Base-by-base conservation (phyloP, 2,888 invertebrate genomes). In the Gymnosoma rotundatum region DNA sequence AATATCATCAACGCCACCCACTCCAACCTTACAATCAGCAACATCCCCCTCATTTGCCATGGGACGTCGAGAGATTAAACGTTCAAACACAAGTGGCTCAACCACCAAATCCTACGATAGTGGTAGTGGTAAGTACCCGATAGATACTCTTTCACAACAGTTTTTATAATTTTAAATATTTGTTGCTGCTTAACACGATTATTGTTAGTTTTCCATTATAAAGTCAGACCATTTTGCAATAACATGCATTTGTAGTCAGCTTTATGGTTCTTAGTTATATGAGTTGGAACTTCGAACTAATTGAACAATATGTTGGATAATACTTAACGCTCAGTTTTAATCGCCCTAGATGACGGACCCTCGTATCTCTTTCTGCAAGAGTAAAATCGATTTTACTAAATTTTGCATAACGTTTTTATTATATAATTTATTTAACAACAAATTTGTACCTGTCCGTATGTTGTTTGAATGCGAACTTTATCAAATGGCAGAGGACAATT, bases 31-130 rank as follows among this genome's bases (percentile, higher is more conserved):
- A 54, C 52, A 72, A 85, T 14, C 74, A 78, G 25, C 74, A 76
- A 25, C 63, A 75, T 50, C 75, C 81, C 61, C 80, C 76, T 76
- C 73, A 87, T 80, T 80, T 79, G 86, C 82, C 82, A 92, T 92
- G 92, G 92, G 92, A 52, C 90, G 92, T 78, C 91, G 92, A 83
- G 92, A 92, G 88, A 92, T 92, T 87, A 92, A 92, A 86, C 91
- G 92, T 82, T 92, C 92, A 84, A 91, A 91, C 86, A 91, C 91
- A 66, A 91, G 91, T 87, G 89, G 91, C 78, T 91, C 91, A 86
- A 90, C 90, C 84, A 87, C 88, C 79, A 89, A 90, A 87, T 90
- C 92, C 82, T 91, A 91, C 80, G 91, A 91, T 85, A 89, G 91
- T 84, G 90, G 91, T 86, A 91, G 91, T 87, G 91, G 91, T 91